Percentiles rank a stretch among this genome's conserved stretches.
Conservation (phyloP, 2,888 invertebrate genomes). For the Scaptomyza parva region DNA sequence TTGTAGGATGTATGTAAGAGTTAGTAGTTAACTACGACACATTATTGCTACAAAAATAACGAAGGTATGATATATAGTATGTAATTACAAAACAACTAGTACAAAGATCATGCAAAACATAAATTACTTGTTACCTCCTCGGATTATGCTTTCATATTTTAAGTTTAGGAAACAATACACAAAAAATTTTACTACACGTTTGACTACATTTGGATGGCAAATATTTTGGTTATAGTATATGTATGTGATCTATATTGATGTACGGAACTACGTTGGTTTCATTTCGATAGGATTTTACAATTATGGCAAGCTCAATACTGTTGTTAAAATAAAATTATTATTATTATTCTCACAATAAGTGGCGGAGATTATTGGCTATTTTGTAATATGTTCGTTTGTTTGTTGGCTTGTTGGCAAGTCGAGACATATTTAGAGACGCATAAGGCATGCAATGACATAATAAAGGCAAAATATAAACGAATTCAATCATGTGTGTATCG, state of each 20-base stretch:
- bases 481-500: slow-evolving; percentile 24
- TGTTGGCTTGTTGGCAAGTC: slow-evolving; percentile 60
- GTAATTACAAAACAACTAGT: slow-evolving; percentile 46
- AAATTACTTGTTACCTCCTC: slow-evolving; percentile 41
- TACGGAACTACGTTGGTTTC: slow-evolving; percentile 60
- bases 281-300: slow-evolving; percentile 46
- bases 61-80: slow-evolving; percentile 16
- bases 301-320: slow-evolving; percentile 78
- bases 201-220: slow-evolving; percentile 63
- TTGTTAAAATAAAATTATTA: slow-evolving; percentile 31
- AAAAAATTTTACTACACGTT: slow-evolving; percentile 48
- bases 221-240: slow-evolving; percentile 4
- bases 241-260: slow-evolving; percentile 56
- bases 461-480: slow-evolving; percentile 31
- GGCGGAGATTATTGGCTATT: neutral
- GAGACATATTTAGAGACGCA: slow-evolving; percentile 59
- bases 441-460: slow-evolving; percentile 65
- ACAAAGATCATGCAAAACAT: slow-evolving; percentile 82
- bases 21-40: slow-evolving; percentile 38
- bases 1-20: slow-evolving; percentile 17
- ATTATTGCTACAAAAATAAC: slow-evolving; percentile 27
- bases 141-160: slow-evolving; percentile 20
- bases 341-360: slow-evolving; percentile 57
- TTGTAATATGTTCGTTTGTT: slow-evolving; percentile 1
- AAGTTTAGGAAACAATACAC: slow-evolving; percentile 36